phyloP scores from a whole-genome alignment of 2,797 vertebrate genomes.

The Falco peregrinus region DNA sequence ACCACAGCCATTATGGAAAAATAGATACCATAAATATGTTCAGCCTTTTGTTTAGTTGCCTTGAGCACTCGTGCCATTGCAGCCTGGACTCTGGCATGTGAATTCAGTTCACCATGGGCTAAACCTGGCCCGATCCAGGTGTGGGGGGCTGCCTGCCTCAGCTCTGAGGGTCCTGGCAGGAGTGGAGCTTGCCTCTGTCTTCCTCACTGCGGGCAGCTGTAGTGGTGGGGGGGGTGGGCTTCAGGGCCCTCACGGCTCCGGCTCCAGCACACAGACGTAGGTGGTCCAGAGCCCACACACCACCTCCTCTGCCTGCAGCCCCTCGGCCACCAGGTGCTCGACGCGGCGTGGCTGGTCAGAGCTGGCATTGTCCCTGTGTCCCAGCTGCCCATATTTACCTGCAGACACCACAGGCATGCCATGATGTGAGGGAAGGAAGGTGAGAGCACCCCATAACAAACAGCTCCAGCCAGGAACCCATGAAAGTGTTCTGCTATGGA shows the following conservation, averaged over 20 bases:
- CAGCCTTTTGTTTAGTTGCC: fast-evolving
- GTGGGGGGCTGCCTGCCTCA: background rate
- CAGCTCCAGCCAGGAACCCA: fast-evolving
- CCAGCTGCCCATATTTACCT: constrained; percentile 95
- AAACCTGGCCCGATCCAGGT: fast-evolving
- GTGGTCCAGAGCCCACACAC: constrained; percentile 93
- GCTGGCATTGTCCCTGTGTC: constrained; percentile 78
- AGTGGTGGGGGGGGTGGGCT: fast-evolving
- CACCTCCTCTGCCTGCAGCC: constrained; percentile 80
- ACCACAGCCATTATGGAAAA: fast-evolving
- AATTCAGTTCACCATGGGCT: background rate
- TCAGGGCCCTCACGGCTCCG: fast-evolving
- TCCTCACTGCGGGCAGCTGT: fast-evolving
- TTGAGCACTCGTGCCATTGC: fast-evolving
- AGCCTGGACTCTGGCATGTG: fast-evolving
- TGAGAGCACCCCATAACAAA: fast-evolving
- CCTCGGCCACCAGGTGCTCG: constrained; percentile 75
- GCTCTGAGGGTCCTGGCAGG: background rate
- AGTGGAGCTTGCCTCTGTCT: background rate
- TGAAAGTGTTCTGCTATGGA: background rate
- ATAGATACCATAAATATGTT: background rate
- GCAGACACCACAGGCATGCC: fast-evolving
- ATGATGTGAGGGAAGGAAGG: fast-evolving
- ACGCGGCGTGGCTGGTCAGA: constrained; percentile 83
- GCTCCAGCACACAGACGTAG: constrained; percentile 70